Conservation (phyloP, 2,113 vertebrate genomes). For the Grammomys surdaster region DNA sequence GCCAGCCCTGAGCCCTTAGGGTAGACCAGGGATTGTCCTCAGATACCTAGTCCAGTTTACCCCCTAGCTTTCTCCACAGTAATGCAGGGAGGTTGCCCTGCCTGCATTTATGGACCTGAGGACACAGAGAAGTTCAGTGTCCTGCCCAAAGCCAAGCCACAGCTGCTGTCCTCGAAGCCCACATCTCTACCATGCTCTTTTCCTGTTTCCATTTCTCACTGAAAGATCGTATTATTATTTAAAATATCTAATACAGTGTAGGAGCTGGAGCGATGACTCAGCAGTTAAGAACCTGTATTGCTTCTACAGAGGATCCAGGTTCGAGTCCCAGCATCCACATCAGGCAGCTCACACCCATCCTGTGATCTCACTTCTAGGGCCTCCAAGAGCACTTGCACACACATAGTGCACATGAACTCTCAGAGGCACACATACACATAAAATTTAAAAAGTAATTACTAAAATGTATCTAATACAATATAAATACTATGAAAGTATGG, state of each 20-base stretch:
- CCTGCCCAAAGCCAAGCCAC: background rate
- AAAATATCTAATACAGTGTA: background rate
- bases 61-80: background rate
- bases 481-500: background rate
- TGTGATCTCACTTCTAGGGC: too few species aligned
- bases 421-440: background rate
- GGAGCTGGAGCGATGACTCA: background rate
- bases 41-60: background rate
- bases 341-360: background rate
- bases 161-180: background rate
- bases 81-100: background rate
- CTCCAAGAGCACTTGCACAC: background rate
- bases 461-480: background rate
- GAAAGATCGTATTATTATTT: background rate
- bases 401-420: background rate
- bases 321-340: background rate
- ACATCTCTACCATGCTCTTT: background rate
- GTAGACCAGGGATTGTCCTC: background rate
- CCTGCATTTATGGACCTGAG: background rate
- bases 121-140: background rate
- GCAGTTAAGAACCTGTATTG: background rate
- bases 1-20: background rate
- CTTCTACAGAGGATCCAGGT: background rate
- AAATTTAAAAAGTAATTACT: background rate
- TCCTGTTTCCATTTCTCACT: background rate